These are phyloP conservation scores for Etheostoma cragini DNA, from an alignment of 2,113 vertebrate species.

Conservation along the genomic window DNA sequence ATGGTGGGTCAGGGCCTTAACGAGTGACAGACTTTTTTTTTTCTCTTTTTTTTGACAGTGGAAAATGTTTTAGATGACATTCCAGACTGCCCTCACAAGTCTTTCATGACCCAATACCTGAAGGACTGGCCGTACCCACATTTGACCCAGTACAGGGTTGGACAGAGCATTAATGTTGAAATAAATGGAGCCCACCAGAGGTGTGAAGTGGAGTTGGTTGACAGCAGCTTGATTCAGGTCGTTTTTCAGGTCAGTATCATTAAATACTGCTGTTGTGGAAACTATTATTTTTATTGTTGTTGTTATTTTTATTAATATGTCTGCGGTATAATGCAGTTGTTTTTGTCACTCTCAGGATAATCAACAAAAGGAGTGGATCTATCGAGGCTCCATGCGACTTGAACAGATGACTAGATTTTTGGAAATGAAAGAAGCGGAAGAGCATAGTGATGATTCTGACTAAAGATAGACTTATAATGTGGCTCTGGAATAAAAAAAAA, in stretches of 20 bases:
- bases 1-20: too few species aligned
- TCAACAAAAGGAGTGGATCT: conserved; percentile 93
- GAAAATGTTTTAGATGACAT: conserved; percentile 88
- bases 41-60: conserved; percentile 76
- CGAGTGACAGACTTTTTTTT: not conserved
- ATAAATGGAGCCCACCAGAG: conserved; percentile 89
- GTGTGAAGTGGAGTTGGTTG: conserved; percentile 89
- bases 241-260: conserved; percentile 80
- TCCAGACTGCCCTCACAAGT: conserved; percentile 85
- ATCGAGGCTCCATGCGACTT: conserved; percentile 91
- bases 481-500: not conserved
- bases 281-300: not conserved
- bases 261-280: not conserved
- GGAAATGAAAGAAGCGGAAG: conserved; percentile 15
- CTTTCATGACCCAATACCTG: conserved; percentile 90
- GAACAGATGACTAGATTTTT: conserved; percentile 87
- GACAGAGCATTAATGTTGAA: conserved; percentile 88
- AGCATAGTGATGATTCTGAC: conserved; percentile 1
- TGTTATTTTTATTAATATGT: not conserved
- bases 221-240: conserved; percentile 92
- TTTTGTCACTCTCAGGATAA: conserved; percentile 80
- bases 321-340: not conserved
- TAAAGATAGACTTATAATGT: not conserved
- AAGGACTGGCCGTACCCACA: conserved; percentile 90
- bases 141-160: conserved; percentile 88